Base-by-base conservation (phyloP, 2,888 invertebrate genomes). In the Eueremaeus valkanovi region DNA sequence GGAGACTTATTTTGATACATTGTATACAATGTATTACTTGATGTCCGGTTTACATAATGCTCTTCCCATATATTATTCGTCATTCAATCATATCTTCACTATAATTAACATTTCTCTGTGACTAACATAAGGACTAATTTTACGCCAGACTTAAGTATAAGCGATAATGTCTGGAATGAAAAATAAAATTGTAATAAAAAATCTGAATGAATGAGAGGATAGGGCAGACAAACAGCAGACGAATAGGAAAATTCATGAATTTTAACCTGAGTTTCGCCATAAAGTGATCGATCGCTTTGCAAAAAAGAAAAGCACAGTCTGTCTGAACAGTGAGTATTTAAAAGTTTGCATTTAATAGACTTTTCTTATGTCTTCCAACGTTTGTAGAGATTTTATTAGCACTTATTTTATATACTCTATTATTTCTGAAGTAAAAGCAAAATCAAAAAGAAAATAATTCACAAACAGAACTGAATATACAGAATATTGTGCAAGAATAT, bases 241-340 rank as follows among this genome's bases (percentile, higher is more conserved):
- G 29, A 58, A 29, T 6, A 1, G 9, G 21, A 3, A 27, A 27
- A 58, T 58, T 27, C 9, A 27, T 27, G 6, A 27, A 9, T 58
- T 24, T 58, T 13, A 27, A 27, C 27, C 16, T 27, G 11, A 27
- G 9, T 58, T 27, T 27, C 27, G 58, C 24, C 58, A 58, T 58
- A 24, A 58, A 58, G 27, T 58, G 58, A 58, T 58, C 58, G 58
- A 58, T 58, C 58, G 58, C 24, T 58, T 58, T n/a, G n/a, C n/a
- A n/a, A n/a, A n/a, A n/a, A n/a, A n/a, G n/a, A n/a, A n/a, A 58
- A 13, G 27, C 27, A 29, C 27, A 27, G 27, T 27, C 13, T 21
- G 58, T 58, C 58, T 58, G 58, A 5, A 27, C 24, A 27, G 1
- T 3, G 27, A 58, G 29, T 24, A 58, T 16, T 2, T 27, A 27